These are phyloP conservation scores for Halictus ligatus DNA, from an alignment of 2,888 invertebrate genomes.

Conservation along the genomic window DNA sequence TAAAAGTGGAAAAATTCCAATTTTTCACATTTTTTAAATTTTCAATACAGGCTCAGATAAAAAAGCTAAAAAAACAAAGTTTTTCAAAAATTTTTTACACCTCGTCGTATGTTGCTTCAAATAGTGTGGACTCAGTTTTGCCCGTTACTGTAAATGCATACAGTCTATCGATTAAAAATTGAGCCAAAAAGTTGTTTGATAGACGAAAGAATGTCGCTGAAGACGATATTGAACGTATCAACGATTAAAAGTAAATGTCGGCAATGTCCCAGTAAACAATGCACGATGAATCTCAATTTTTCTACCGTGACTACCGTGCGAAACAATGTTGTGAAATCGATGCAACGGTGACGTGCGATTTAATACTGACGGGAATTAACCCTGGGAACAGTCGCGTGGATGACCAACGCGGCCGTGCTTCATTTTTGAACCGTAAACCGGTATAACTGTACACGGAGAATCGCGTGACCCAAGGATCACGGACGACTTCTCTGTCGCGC, in stretches of 20 bases:
- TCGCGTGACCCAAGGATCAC: slow-evolving; percentile 60
- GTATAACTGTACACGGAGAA: slow-evolving; percentile 63
- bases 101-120: too few species aligned
- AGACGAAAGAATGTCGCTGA: neutral
- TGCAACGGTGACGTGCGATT: neutral
- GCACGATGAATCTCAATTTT: neutral
- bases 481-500: slow-evolving; percentile 43
- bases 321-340: neutral
- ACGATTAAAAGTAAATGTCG: neutral
- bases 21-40: too few species aligned
- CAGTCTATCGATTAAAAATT: too few species aligned
- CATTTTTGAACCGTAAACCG: slow-evolving; percentile 60
- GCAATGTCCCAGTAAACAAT: neutral
- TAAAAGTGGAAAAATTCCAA: too few species aligned
- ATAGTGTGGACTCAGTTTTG: too few species aligned
- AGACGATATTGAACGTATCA: neutral
- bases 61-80: too few species aligned
- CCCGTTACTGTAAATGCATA: too few species aligned
- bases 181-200: too few species aligned
- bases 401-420: slow-evolving; percentile 16
- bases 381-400: neutral
- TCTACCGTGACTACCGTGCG: neutral
- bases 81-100: too few species aligned
- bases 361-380: neutral
- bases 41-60: too few species aligned